Percentiles rank a stretch among this genome's conserved stretches.
Evolutionary conservation across 2,113 vertebrate genomes (phyloP).

Genomic region (Clinocottus analis): DNA sequence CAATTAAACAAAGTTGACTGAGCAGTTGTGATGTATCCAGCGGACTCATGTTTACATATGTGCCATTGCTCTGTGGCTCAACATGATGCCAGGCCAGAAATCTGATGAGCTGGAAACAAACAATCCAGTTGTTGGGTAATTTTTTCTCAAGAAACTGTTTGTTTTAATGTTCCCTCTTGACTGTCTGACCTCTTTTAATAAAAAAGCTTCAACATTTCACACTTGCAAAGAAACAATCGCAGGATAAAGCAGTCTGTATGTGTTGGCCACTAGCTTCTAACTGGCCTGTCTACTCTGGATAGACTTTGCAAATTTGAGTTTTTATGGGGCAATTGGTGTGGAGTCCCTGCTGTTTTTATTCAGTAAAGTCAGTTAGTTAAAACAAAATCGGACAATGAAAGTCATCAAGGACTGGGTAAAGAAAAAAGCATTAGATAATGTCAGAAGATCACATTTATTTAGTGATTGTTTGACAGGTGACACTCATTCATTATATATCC

Average conservation of each 20-base stretch:
- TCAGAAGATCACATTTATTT: not conserved
- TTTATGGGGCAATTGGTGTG: not conserved
- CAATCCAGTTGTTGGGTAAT: conserved; percentile 3
- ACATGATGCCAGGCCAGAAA: conserved; percentile 20
- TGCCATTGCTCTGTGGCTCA: conserved; percentile 22
- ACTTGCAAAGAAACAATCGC: not conserved
- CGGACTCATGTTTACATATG: conserved; percentile 15
- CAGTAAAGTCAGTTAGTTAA: not conserved
- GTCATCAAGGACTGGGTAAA: not conserved
- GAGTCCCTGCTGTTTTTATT: not conserved
- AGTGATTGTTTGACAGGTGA: not conserved
- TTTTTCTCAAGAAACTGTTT: conserved; percentile 8
- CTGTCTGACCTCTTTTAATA: not conserved
- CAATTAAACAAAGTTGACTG: conserved; percentile 6
- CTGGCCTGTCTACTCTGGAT: not conserved
- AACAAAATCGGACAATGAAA: not conserved
- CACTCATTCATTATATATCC: not conserved
- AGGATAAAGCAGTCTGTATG: not conserved
- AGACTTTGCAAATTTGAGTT: not conserved
- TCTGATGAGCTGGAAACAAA: conserved; percentile 33
- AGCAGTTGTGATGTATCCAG: conserved; percentile 13
- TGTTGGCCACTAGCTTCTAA: not conserved
- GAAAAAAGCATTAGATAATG: not conserved
- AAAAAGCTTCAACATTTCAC: not conserved
- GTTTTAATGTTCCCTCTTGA: not conserved